phyloP scores from a whole-genome alignment of 2,113 vertebrate genomes.

The Rhagologus leucostigma region DNA sequence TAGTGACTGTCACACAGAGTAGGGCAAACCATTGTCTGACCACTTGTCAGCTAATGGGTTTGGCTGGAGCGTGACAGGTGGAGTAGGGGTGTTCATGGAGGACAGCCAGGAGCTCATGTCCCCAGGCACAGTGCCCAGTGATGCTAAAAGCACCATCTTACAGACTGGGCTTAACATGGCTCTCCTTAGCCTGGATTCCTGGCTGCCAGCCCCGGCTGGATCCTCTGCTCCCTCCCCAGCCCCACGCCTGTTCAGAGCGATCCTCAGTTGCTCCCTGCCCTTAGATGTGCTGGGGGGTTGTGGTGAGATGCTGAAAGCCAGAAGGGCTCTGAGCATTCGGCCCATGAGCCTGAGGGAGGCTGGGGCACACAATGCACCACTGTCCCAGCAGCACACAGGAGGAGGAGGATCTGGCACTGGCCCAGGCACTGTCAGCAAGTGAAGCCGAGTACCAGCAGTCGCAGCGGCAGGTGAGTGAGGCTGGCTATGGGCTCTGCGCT shows the following conservation, averaged over 20 bases:
- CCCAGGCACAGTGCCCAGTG: background rate
- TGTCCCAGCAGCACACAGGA: slow-evolving; percentile 84
- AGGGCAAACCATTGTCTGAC: background rate
- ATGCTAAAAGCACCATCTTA: background rate
- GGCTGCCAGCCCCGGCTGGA: background rate
- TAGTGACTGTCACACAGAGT: background rate
- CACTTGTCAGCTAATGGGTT: background rate
- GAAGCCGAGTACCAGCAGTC: slow-evolving; percentile 90
- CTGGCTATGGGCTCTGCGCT: rapidly evolving
- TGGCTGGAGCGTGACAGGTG: background rate
- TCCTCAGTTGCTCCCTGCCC: background rate
- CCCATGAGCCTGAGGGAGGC: rapidly evolving
- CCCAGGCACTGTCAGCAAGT: slow-evolving; percentile 90
- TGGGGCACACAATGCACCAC: background rate
- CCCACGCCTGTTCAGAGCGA: background rate
- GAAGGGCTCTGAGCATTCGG: background rate
- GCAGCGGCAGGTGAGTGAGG: slow-evolving; percentile 58
- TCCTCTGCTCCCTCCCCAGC: background rate
- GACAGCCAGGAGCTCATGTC: rapidly evolving
- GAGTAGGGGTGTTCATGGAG: background rate
- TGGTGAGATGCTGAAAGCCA: background rate
- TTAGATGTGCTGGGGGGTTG: background rate
- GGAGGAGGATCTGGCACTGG: slow-evolving; percentile 91
- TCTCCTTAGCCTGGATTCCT: background rate
- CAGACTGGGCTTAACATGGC: background rate